Evolutionary conservation across 2,888 invertebrate genomes (phyloP).

Genomic region (Heteropelma amictum): DNA sequence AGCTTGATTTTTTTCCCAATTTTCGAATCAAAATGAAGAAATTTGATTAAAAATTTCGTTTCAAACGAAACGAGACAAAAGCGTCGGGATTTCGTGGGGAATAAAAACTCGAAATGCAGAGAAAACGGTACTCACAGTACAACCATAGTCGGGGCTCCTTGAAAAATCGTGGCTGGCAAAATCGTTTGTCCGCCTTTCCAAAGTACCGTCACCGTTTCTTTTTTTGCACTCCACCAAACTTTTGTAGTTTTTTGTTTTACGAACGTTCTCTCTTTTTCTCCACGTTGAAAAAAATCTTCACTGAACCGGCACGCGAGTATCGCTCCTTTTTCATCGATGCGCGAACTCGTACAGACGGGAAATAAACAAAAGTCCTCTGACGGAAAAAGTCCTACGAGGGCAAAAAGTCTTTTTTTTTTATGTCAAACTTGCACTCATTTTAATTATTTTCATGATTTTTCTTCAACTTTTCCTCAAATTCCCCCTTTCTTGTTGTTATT

Average conservation of each 20-base stretch:
- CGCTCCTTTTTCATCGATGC: too few species aligned
- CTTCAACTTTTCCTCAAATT: not conserved
- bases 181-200: constrained; percentile 5
- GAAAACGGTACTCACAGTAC: constrained; percentile 71
- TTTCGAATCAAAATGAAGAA: too few species aligned
- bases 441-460: not conserved
- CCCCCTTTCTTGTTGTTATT: not conserved
- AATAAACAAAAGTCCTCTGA: too few species aligned
- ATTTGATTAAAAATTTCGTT: too few species aligned
- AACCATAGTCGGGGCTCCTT: constrained; percentile 74
- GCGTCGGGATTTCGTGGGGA: too few species aligned
- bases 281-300: not conserved
- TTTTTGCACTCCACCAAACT: not conserved
- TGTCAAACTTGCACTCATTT: not conserved
- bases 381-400: too few species aligned
- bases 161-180: constrained; percentile 56
- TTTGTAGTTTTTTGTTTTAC: not conserved
- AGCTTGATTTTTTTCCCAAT: too few species aligned
- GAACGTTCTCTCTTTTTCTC: not conserved
- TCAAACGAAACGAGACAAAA: not conserved
- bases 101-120: constrained; percentile 5
- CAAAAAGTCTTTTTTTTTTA: too few species aligned
- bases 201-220: not conserved
- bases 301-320: too few species aligned
- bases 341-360: too few species aligned